Percentiles rank a stretch among this genome's conserved stretches.
Evolutionary conservation across 2,113 vertebrate genomes (phyloP).

Genomic region (Hippocampus barbouri): DNA sequence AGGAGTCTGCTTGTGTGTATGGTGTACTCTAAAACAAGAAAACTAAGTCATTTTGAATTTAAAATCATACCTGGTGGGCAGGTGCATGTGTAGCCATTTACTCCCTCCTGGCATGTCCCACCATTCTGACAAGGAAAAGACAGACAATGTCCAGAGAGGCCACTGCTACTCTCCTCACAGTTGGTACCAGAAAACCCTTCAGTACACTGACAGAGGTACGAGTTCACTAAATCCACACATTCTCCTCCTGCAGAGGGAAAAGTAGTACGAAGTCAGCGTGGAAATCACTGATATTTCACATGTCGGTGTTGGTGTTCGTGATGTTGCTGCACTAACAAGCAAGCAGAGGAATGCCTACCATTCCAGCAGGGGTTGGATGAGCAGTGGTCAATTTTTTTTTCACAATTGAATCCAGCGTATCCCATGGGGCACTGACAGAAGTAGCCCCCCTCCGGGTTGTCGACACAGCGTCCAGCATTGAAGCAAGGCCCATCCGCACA

Average conservation of each 20-base stretch:
- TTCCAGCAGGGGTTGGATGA: conserved; percentile 89
- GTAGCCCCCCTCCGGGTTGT: conserved; percentile 91
- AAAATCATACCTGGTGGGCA: conserved; percentile 78
- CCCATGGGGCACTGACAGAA: conserved; percentile 85
- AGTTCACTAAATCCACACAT: conserved; percentile 88
- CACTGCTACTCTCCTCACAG: conserved; percentile 77
- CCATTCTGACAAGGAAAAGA: conserved; percentile 87
- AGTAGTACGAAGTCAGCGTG: conserved; percentile 33
- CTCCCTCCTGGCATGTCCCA: conserved; percentile 87
- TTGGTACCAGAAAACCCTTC: conserved; percentile 86
- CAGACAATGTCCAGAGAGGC: conserved; percentile 74
- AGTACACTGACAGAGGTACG: conserved; percentile 89
- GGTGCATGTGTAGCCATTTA: conserved; percentile 84
- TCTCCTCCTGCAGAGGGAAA: conserved; percentile 78
- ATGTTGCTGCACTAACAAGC: not conserved
- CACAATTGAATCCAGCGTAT: conserved; percentile 96
- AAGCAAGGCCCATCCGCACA: conserved; percentile 95
- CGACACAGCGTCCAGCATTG: conserved; percentile 83
- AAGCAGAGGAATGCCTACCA: conserved; percentile 68
- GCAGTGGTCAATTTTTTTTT: conserved; percentile 95
- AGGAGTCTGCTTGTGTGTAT: not conserved
- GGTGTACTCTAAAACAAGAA: not conserved
- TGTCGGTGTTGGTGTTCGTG: not conserved
- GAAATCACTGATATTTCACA: not conserved
- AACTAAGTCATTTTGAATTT: not conserved